A percentile compares a stretch with the other conserved stretches of the same genome.
Evolutionary conservation across 2,113 vertebrate species (phyloP).

Genomic region (Ophiodon elongatus): DNA sequence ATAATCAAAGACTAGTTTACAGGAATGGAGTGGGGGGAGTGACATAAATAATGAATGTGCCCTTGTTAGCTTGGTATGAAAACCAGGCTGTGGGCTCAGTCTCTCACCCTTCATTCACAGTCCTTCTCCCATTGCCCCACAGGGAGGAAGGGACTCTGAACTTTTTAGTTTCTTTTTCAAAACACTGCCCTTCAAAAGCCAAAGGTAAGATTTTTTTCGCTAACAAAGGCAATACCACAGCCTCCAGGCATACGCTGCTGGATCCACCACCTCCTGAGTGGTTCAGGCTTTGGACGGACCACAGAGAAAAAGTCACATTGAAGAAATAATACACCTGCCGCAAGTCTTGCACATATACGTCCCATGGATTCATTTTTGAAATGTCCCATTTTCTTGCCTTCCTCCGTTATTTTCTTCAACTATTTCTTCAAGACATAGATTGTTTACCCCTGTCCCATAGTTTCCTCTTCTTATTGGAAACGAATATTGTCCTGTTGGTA

Average conservation of each 20-base stretch:
- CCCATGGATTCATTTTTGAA: conserved; percentile 13
- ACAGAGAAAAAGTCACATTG: conserved; percentile 48
- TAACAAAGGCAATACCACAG: conserved; percentile 56
- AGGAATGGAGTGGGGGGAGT: conserved; percentile 12
- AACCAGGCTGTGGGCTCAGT: conserved; percentile 27
- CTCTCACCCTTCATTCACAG: conserved; percentile 28
- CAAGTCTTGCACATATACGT: conserved; percentile 37
- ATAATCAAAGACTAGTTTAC: conserved; percentile 38
- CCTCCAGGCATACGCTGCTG: conserved; percentile 56
- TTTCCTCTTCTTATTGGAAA: conserved; percentile 9
- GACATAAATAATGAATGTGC: conserved; percentile 53
- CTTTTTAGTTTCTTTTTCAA: conserved; percentile 47
- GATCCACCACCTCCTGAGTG: conserved; percentile 53
- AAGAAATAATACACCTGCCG: conserved; percentile 58
- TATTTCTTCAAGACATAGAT: conserved; percentile 1
- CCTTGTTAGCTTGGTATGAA: conserved; percentile 11
- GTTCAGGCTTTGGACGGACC: conserved; percentile 44
- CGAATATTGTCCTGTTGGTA: not conserved
- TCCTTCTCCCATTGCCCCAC: conserved; percentile 25
- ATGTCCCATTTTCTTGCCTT: not conserved
- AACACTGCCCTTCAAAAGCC: conserved; percentile 60
- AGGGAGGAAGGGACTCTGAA: conserved; percentile 32
- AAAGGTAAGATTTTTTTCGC: conserved; percentile 54
- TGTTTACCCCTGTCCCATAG: not conserved
- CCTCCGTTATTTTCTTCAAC: not conserved